A percentile compares a stretch with the other conserved stretches of the same genome.
Conservation (phyloP, 2,888 invertebrate species). For the Agrochola lychnidis region DNA sequence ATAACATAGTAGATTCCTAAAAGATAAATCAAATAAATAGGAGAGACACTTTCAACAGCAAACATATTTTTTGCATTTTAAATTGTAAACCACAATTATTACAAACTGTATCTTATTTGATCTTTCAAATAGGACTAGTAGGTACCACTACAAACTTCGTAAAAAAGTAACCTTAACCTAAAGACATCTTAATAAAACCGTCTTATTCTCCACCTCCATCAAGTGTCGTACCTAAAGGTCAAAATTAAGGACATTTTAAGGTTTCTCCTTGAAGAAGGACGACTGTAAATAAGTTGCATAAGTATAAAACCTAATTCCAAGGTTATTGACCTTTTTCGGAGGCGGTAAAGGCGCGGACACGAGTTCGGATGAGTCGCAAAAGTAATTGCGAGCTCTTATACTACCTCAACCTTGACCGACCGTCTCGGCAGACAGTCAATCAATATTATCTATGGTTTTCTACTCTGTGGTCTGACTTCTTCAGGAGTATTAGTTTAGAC, state of each 20-base stretch:
- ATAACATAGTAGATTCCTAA: neutral
- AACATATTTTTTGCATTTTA: neutral
- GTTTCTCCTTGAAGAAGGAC: neutral
- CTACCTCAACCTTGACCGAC: conserved; percentile 39
- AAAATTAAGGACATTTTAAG: neutral
- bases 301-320: neutral
- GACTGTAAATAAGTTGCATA: neutral
- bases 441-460: conserved; percentile 33
- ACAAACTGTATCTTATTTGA: neutral
- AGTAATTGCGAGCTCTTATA: conserved; percentile 3
- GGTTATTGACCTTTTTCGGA: neutral
- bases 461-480: neutral
- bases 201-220: neutral
- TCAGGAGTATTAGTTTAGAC: neutral
- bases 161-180: neutral
- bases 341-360: neutral
- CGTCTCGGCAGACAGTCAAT: conserved; percentile 31
- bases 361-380: conserved; percentile 6
- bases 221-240: neutral
- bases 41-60: neutral
- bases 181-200: neutral
- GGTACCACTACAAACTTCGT: neutral
- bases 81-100: no score
- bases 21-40: neutral
- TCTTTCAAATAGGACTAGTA: neutral